Evolutionary conservation across 2,113 vertebrate species (phyloP).

Genomic region (Talpa occidentalis): DNA sequence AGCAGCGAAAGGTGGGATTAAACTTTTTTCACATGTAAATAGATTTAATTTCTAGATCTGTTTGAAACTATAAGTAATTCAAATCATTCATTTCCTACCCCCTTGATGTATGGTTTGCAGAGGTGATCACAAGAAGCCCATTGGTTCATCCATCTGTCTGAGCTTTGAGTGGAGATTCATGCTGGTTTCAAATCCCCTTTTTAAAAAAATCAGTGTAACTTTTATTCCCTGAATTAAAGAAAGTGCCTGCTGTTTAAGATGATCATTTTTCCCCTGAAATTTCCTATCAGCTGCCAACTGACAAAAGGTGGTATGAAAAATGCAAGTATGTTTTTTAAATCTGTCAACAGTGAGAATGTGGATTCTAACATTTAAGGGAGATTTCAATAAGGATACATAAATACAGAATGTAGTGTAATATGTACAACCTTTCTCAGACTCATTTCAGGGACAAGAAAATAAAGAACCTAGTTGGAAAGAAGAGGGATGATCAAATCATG

Average conservation of each 20-base stretch:
- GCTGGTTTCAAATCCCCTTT: slow-evolving; percentile 31
- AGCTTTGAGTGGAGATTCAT: background rate
- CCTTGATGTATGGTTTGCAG: background rate
- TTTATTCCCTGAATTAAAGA: slow-evolving; percentile 47
- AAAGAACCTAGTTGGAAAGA: background rate
- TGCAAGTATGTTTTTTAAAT: background rate
- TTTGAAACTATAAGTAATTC: slow-evolving; percentile 44
- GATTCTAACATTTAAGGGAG: background rate
- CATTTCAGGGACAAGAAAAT: slow-evolving; percentile 1
- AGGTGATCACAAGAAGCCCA: background rate
- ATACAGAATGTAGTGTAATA: background rate
- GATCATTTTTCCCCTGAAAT: slow-evolving; percentile 20
- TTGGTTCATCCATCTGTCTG: slow-evolving; percentile 22
- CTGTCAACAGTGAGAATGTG: background rate
- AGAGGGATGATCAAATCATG: background rate
- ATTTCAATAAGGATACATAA: background rate
- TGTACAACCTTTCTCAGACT: background rate
- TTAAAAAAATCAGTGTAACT: background rate
- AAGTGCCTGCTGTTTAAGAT: slow-evolving; percentile 1
- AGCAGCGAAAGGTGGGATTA: background rate
- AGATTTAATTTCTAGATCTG: slow-evolving; percentile 52
- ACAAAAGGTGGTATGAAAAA: background rate
- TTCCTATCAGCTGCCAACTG: background rate
- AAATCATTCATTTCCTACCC: slow-evolving; percentile 28
- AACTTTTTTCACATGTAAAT: background rate